Evolutionary conservation across 2,888 invertebrate species (phyloP), one percentile per base, ranked within the genome.

Genomic region (Amorpha juglandis): DNA sequence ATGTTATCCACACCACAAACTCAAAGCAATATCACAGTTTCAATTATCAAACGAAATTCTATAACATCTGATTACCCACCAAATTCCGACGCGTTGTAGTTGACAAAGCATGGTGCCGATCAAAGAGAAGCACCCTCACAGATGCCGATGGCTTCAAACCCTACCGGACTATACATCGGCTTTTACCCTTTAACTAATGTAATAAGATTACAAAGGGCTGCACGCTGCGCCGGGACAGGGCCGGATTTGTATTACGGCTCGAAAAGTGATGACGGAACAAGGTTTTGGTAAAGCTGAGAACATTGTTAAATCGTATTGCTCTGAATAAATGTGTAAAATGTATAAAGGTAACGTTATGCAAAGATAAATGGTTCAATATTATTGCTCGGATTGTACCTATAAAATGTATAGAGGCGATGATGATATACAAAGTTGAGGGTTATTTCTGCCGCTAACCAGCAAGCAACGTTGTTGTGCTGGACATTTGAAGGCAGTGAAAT

Each of bases 121-220:
- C 77, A 77, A 78, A 79, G 76, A 75, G 76, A 78, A 65, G 55
- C 78, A 75, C 79, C 76, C 77, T 73, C 74, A 66, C 72, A 71
- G 69, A 69, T 80, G 77, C 78, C 79, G 71, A 74, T 78, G 76
- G 48, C 62, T 77, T 80, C 78, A 80, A 82, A 87, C 86, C 79
- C 84, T 84, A 87, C 86, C 78, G 73, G 81, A 83, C 84, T 86
- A 81, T 86, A 88, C 75, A 86, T 86, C 84, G 86, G 81, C 80
- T 82, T 88, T 83, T 86, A 89, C 90, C 90, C 90, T 89, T 88
- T 89, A 86, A 88, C 90, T 88, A 89, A 88, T 87, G 86, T 87
- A 89, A 90, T 91, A 89, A 89, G 88, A 90, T 90, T 90, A 90
- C 87, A 89, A 89, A 89, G 89, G 90, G 89, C 79, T 85, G 82